These are phyloP conservation scores for Hydroisotoma schaefferi DNA, from an alignment of 2,888 invertebrate genomes.

Conservation along the genomic window DNA sequence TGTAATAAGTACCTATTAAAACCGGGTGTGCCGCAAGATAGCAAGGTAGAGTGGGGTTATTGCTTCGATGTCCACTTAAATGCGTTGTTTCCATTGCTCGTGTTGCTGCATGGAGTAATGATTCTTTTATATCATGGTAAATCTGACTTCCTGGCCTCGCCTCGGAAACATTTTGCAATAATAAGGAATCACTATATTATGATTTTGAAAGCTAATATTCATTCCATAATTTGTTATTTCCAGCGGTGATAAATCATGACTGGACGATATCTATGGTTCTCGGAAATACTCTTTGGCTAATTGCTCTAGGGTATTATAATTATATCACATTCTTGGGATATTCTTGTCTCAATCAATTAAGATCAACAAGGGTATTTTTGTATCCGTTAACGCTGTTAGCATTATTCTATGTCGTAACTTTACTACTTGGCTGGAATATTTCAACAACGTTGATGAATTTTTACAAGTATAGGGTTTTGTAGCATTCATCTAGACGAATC, in stretches of 20 bases:
- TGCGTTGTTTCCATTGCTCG: conserved; percentile 95
- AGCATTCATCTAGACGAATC: conserved; percentile 20
- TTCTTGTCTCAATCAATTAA: conserved; percentile 79
- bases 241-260: conserved; percentile 72
- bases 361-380: conserved; percentile 77
- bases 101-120: conserved; percentile 88
- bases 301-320: conserved; percentile 84
- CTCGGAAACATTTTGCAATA: too few species aligned
- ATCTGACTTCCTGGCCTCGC: conserved; percentile 48
- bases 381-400: conserved; percentile 76
- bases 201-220: too few species aligned
- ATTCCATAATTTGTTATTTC: too few species aligned
- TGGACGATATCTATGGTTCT: conserved; percentile 76
- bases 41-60: conserved; percentile 97
- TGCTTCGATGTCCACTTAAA: conserved; percentile 98
- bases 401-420: conserved; percentile 71
- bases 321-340: conserved; percentile 98
- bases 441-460: conserved; percentile 76
- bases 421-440: conserved; percentile 78
- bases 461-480: conserved; percentile 75
- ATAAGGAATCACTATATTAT: neutral
- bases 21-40: conserved; percentile 60
- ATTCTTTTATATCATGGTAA: conserved; percentile 80
- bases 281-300: conserved; percentile 83
- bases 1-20: conserved; percentile 73